phyloP scores from a whole-genome alignment of 2,888 invertebrate species.

The Limnephilus rhombicus region DNA sequence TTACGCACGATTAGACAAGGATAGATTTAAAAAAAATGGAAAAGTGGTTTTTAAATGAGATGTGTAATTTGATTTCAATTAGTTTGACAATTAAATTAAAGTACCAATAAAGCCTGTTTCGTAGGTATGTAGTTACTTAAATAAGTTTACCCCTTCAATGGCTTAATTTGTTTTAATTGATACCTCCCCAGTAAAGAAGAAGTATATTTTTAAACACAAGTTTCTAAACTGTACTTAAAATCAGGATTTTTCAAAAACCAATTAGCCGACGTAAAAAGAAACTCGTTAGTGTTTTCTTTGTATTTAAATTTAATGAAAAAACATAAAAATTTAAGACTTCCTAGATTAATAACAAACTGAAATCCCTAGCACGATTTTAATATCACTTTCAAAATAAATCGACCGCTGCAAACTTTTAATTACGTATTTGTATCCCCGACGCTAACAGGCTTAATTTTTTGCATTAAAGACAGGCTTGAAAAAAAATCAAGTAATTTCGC shows the following conservation, averaged over 20 bases:
- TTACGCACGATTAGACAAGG: too few species aligned
- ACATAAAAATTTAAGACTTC: conserved; percentile 47
- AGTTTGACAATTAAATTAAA: neutral
- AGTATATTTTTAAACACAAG: neutral
- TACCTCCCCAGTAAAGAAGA: neutral
- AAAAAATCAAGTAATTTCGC: conserved; percentile 77
- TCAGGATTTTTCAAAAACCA: conserved; percentile 16
- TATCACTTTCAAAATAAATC: conserved; percentile 64
- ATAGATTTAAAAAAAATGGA: too few species aligned
- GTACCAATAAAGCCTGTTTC: neutral
- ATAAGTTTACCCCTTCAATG: neutral
- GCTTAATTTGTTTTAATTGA: neutral
- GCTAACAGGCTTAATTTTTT: conserved; percentile 63
- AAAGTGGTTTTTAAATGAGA: too few species aligned
- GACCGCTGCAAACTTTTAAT: conserved; percentile 65
- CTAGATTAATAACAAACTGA: conserved; percentile 57
- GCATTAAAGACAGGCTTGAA: conserved; percentile 57
- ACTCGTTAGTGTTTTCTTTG: conserved; percentile 44
- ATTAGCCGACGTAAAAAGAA: conserved; percentile 36
- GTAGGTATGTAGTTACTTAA: neutral
- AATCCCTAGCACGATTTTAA: conserved; percentile 57
- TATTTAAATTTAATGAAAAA: conserved; percentile 50
- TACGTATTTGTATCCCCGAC: conserved; percentile 63
- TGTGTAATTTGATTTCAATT: too few species aligned
- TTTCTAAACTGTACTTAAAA: neutral